phyloP scores from a whole-genome alignment of 2,113 vertebrate species.

The Gambusia holbrooki region DNA sequence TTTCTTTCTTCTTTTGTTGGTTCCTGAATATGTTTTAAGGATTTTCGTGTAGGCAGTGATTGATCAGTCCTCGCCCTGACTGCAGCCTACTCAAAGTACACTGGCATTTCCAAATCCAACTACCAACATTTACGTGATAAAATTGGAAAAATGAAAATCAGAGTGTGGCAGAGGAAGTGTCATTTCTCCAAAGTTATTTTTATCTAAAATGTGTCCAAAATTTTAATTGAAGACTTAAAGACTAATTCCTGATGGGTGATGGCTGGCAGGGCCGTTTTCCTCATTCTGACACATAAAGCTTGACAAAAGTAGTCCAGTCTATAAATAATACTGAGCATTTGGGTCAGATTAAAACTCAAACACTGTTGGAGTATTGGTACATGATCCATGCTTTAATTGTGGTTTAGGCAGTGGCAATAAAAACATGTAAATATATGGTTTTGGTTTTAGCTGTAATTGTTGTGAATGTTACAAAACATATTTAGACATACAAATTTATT shows the following conservation, averaged over 20 bases:
- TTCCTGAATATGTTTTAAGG: too few relatives aligned
- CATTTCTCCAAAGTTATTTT: not conserved
- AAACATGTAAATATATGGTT: too few relatives aligned
- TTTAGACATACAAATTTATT: too few relatives aligned
- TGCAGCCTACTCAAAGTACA: constrained; percentile 42
- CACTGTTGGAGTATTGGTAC: not conserved
- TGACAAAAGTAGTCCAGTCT: constrained; percentile 41
- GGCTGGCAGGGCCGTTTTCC: constrained; percentile 17
- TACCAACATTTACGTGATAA: constrained; percentile 25
- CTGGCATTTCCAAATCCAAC: constrained; percentile 30
- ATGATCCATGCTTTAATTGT: too few relatives aligned
- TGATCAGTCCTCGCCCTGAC: constrained; percentile 39
- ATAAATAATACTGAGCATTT: constrained; percentile 51
- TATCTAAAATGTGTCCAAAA: not conserved
- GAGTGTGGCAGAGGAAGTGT: not conserved
- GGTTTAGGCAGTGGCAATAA: too few relatives aligned
- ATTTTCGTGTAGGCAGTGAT: constrained; percentile 48
- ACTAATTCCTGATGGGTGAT: not conserved
- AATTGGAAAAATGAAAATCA: constrained; percentile 8
- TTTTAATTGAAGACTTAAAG: not conserved
- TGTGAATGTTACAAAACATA: too few relatives aligned
- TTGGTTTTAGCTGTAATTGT: too few relatives aligned
- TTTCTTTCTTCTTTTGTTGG: constrained; percentile 20
- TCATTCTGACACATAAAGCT: constrained; percentile 32
- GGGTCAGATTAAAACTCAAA: constrained; percentile 18